Conservation (phyloP, 2,113 vertebrate species). For the Deroptyus accipitrinus region DNA sequence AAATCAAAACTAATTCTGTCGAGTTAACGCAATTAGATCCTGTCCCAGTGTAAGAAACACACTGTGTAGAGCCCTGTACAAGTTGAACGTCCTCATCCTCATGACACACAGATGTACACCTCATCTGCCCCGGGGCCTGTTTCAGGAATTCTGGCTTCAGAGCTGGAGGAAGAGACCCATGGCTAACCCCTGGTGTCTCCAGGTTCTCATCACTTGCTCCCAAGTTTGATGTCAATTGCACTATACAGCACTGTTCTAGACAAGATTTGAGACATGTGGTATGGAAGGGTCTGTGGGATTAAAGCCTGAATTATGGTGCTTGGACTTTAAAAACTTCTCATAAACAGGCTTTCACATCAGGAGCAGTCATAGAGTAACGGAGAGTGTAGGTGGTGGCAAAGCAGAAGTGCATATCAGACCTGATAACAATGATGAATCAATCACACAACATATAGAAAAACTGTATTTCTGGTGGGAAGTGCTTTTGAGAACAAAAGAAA, state of each 20-base stretch:
- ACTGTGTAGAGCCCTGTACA: background rate
- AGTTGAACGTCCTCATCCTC: accelerated
- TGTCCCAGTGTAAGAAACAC: background rate
- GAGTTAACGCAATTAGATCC: background rate
- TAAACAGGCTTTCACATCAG: background rate
- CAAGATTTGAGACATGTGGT: accelerated
- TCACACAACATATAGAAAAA: background rate
- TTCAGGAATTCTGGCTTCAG: background rate
- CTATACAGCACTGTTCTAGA: background rate
- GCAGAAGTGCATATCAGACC: background rate
- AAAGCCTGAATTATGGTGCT: background rate
- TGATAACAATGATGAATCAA: accelerated
- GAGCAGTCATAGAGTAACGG: background rate
- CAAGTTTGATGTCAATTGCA: background rate
- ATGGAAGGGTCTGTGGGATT: background rate
- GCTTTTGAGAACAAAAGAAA: background rate
- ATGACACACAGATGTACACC: accelerated
- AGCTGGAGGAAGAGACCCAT: accelerated
- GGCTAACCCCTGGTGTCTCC: background rate
- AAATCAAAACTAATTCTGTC: background rate
- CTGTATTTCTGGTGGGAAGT: background rate
- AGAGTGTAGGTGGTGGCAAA: background rate
- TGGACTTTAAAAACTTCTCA: background rate
- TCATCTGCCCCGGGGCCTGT: background rate
- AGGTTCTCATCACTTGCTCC: background rate